These are phyloP conservation scores for Hoplodrina blanda DNA, from an alignment of 2,888 invertebrate species.

Conservation along the genomic window DNA sequence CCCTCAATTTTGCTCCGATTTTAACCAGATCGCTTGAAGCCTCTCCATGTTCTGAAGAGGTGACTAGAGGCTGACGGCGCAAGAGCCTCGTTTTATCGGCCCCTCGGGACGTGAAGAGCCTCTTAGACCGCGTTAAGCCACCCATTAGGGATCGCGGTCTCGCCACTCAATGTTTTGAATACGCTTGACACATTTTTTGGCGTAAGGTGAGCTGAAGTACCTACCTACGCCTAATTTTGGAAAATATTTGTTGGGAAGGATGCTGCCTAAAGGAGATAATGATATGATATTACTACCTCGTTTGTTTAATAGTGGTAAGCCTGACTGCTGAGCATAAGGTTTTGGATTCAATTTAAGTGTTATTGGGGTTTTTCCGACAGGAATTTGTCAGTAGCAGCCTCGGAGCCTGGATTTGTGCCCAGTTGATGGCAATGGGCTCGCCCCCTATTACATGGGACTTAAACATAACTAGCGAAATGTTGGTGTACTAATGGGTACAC, in stretches of 20 bases:
- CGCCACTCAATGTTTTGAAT: constrained; percentile 60
- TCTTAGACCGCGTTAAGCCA: constrained; percentile 63
- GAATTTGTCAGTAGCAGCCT: too few relatives aligned
- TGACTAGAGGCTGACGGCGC: constrained; percentile 65
- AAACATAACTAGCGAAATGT: too few relatives aligned
- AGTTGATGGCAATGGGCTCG: too few relatives aligned
- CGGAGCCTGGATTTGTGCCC: too few relatives aligned
- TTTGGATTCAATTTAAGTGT: too few relatives aligned
- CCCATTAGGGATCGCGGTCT: constrained; percentile 65
- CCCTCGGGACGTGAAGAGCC: constrained; percentile 51
- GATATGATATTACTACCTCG: background rate
- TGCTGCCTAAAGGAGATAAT: background rate
- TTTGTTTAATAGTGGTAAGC: too few relatives aligned
- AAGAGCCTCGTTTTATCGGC: constrained; percentile 67
- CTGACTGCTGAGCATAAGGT: too few relatives aligned
- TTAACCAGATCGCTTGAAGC: constrained; percentile 60
- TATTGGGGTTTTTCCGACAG: too few relatives aligned
- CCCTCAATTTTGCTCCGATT: constrained; percentile 60
- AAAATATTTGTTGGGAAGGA: constrained; percentile 15
- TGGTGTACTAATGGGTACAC: too few relatives aligned
- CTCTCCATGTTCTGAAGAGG: constrained; percentile 60
- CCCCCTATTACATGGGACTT: too few relatives aligned
- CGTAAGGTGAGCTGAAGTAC: constrained; percentile 36
- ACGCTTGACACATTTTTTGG: constrained; percentile 66
- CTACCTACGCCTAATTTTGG: constrained; percentile 24